phyloP scores from a whole-genome alignment of 2,888 invertebrate genomes.

The Drosophila paranaensis region DNA sequence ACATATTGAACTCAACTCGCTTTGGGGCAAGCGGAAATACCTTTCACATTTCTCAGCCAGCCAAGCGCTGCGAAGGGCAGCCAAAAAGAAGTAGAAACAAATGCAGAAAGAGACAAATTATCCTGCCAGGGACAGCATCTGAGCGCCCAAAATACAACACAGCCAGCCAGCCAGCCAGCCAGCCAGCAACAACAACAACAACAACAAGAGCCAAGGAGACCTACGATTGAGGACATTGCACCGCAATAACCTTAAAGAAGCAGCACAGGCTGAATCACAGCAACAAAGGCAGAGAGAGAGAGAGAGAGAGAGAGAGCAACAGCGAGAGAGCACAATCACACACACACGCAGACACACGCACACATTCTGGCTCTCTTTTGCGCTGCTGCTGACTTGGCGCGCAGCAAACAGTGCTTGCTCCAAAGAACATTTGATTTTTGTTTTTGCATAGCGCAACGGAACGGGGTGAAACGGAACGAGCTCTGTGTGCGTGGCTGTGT shows the following conservation, averaged over 20 bases:
- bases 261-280: conserved; percentile 57
- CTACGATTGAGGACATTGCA: conserved; percentile 81
- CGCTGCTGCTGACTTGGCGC: conserved; percentile 60
- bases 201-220: conserved; percentile 63
- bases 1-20: conserved; percentile 33
- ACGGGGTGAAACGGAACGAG: conserved; percentile 12
- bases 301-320: conserved; percentile 12
- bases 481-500: conserved; percentile 30
- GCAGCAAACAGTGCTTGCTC: conserved; percentile 57
- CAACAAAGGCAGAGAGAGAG: conserved; percentile 22
- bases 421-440: conserved; percentile 37
- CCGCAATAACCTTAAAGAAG: conserved; percentile 82
- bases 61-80: conserved; percentile 61
- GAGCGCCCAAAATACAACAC: conserved; percentile 63
- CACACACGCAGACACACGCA: conserved; percentile 2
- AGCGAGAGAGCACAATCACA: neutral
- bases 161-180: neutral
- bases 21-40: conserved; percentile 62
- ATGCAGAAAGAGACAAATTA: conserved; percentile 22
- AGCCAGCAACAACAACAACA: conserved; percentile 10
- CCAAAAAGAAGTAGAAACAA: conserved; percentile 5
- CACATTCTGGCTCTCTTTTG: conserved; percentile 3
- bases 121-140: conserved; percentile 66
- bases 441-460: conserved; percentile 56
- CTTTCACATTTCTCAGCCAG: conserved; percentile 63